Percentiles rank a stretch among this genome's conserved stretches.
Evolutionary conservation across 2,888 invertebrate species (phyloP).

Genomic region (Ectemnius continuus): DNA sequence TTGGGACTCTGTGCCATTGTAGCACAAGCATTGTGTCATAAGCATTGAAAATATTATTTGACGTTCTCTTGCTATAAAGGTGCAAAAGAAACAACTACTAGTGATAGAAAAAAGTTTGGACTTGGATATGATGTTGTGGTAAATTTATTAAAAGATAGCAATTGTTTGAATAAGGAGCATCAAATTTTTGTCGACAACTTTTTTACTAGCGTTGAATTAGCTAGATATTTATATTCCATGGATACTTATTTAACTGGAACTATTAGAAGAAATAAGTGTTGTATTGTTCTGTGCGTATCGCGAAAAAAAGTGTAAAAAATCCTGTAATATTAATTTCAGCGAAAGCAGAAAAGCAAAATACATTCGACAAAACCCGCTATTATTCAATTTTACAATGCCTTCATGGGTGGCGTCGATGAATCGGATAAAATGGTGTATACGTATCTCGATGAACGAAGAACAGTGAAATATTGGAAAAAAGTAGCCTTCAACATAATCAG

Average conservation of each 20-base stretch:
- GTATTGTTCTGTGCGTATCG: constrained; percentile 15
- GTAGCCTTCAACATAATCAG: constrained; percentile 14
- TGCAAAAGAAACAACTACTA: constrained; percentile 17
- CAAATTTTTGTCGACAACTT: constrained; percentile 20
- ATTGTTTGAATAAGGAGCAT: constrained; percentile 20
- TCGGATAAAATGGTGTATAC: constrained; percentile 16
- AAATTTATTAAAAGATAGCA: constrained; percentile 22
- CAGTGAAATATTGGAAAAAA: constrained; percentile 21
- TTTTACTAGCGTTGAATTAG: constrained; percentile 13
- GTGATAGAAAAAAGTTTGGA: no score
- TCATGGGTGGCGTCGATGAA: background rate
- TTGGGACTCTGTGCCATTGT: constrained; percentile 5
- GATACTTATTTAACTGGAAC: constrained; percentile 19
- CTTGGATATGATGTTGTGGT: constrained; percentile 16
- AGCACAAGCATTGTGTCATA: no score
- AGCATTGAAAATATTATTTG: constrained; percentile 25
- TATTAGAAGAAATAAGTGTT: constrained; percentile 14
- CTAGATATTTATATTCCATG: constrained; percentile 10
- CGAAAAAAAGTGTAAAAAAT: constrained; percentile 18
- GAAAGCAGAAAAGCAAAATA: background rate
- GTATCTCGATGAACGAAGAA: constrained; percentile 22
- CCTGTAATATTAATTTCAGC: constrained; percentile 19
- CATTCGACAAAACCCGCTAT: constrained; percentile 13
- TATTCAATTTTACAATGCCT: constrained; percentile 11
- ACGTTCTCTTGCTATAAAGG: constrained; percentile 13